phyloP scores from a whole-genome alignment of 30 jellyfish, hydroid and myxozoan species.

The Turritopsis dohrnii region DNA sequence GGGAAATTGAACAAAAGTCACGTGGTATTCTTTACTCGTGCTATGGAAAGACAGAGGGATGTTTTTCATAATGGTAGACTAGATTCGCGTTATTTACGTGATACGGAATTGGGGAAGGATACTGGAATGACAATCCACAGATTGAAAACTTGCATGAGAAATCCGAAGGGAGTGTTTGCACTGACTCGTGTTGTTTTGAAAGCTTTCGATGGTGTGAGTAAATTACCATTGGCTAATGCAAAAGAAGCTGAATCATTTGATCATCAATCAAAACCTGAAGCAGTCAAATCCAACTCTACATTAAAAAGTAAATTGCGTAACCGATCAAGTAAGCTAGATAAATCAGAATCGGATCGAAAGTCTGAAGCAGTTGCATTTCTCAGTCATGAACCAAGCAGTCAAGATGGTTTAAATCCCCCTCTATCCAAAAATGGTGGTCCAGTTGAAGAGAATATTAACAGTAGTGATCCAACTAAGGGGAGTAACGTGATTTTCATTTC shows the following conservation, averaged over 20 bases:
- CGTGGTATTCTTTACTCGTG: neutral
- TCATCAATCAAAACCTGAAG: neutral
- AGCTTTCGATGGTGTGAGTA: neutral
- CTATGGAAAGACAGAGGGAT: neutral
- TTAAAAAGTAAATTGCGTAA: no score
- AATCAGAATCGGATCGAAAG: no score
- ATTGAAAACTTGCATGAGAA: neutral
- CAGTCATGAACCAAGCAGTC: no score
- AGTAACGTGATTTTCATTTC: neutral
- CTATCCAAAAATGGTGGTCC: neutral
- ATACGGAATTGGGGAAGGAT: neutral
- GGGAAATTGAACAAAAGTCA: neutral
- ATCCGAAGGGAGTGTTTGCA: neutral
- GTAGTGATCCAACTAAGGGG: no score
- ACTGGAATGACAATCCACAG: neutral
- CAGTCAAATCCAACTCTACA: neutral
- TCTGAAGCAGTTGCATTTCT: no score
- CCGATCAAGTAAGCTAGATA: no score
- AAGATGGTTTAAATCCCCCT: no score
- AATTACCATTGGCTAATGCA: no score
- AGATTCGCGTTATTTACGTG: neutral
- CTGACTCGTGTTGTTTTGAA: neutral
- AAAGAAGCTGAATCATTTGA: neutral
- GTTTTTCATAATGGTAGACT: neutral
- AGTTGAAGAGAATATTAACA: neutral